Conservation (phyloP, 2,888 invertebrate genomes). For the Scaptomyza parva region DNA sequence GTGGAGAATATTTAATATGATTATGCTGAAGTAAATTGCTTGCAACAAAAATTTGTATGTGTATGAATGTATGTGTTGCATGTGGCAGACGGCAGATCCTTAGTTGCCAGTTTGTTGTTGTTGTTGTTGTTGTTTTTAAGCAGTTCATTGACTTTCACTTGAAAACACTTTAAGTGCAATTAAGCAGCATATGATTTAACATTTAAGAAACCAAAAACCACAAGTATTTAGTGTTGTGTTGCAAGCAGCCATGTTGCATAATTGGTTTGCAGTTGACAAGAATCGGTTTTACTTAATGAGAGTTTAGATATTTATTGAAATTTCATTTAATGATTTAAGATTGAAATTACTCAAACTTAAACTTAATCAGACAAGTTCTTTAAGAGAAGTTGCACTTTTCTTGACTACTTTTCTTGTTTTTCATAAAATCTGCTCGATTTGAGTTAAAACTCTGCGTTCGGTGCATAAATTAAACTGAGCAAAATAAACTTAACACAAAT, state of each 20-base stretch:
- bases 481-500: not conserved
- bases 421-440: not conserved
- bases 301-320: not conserved
- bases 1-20: constrained; percentile 80
- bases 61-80: constrained; percentile 56
- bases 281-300: not conserved
- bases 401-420: not conserved
- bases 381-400: not conserved
- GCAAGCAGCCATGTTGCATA: not conserved
- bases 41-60: constrained; percentile 68
- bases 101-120: constrained; percentile 22
- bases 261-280: constrained; percentile 4
- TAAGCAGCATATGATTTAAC: constrained; percentile 56
- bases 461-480: not conserved
- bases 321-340: no score
- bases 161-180: constrained; percentile 67
- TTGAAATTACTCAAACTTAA: no score
- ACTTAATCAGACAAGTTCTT: not conserved
- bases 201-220: constrained; percentile 26
- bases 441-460: not conserved
- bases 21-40: constrained; percentile 80
- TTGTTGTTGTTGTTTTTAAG: constrained; percentile 9
- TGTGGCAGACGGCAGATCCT: constrained; percentile 45
- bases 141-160: constrained; percentile 18
- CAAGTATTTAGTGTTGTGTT: not conserved